Percentiles rank a stretch among this genome's conserved stretches.
Evolutionary conservation across 2,797 vertebrate species (phyloP).

Genomic region (Rhinella marina): DNA sequence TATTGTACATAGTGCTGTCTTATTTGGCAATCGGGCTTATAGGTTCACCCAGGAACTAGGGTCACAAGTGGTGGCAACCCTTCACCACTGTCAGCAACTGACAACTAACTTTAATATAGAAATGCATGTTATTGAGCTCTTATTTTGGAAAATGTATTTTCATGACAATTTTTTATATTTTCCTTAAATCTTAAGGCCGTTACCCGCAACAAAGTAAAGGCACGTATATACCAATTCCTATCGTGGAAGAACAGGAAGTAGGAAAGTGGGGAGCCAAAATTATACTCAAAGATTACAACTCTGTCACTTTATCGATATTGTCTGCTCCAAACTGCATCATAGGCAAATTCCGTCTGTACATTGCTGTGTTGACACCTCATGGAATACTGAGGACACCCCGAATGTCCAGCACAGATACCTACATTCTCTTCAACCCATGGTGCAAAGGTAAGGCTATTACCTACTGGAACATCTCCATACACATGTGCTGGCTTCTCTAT

Average conservation of each 20-base stretch:
- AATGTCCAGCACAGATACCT: slow-evolving; percentile 77
- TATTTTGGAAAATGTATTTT: not conserved
- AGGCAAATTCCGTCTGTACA: slow-evolving; percentile 88
- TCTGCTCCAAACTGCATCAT: slow-evolving; percentile 82
- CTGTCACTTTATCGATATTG: slow-evolving; percentile 82
- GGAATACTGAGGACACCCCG: slow-evolving; percentile 85
- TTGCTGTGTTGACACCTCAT: slow-evolving; percentile 85
- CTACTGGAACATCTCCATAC: too few species aligned
- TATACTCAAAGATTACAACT: slow-evolving; percentile 67
- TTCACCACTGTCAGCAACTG: too few species aligned
- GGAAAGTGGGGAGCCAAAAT: slow-evolving; percentile 84
- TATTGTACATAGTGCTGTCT: too few species aligned
- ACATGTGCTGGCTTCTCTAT: too few species aligned
- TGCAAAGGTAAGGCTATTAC: slow-evolving; percentile 75
- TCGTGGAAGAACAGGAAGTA: slow-evolving; percentile 73
- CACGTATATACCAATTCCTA: slow-evolving; percentile 85
- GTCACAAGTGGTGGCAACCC: not conserved
- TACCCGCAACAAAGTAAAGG: slow-evolving; percentile 90
- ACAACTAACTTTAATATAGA: too few species aligned
- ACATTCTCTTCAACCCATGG: slow-evolving; percentile 96
- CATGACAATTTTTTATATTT: not conserved
- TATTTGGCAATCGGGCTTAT: too few species aligned
- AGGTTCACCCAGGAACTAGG: too few species aligned
- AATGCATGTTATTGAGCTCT: too few species aligned
- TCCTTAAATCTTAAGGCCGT: slow-evolving; percentile 75